Conservation (phyloP, 2,797 vertebrate species). For the Mormyrus hasselquistii region DNA sequence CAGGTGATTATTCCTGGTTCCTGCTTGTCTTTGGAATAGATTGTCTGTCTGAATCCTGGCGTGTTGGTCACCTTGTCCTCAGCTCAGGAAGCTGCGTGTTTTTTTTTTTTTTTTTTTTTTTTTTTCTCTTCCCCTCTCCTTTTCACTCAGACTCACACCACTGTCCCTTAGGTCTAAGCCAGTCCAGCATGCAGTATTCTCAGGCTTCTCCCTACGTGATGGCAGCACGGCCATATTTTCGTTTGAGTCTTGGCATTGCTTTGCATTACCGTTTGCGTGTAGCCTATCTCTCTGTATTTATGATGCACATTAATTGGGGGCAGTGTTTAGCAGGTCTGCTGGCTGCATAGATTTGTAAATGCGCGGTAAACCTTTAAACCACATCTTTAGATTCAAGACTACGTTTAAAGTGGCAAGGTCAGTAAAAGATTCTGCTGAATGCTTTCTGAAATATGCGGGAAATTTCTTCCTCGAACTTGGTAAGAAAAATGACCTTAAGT, state of each 20-base stretch:
- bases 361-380: not conserved
- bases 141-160: not conserved
- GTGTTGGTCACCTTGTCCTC: not conserved
- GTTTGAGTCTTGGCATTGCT: not conserved
- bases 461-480: not conserved
- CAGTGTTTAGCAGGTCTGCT: not conserved
- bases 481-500: not conserved
- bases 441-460: not conserved
- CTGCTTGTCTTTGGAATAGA: not conserved
- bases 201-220: not conserved
- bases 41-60: not conserved
- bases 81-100: too few relatives aligned
- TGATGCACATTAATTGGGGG: not conserved
- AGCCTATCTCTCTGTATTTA: not conserved
- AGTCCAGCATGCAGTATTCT: not conserved
- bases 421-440: not conserved
- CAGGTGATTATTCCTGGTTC: not conserved
- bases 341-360: not conserved
- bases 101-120: not conserved
- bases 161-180: not conserved
- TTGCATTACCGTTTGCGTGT: not conserved
- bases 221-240: not conserved
- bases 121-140: too few relatives aligned
- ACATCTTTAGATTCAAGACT: not conserved
- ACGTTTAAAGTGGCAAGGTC: not conserved